Percentiles rank a stretch among this genome's conserved stretches.
These are phyloP conservation scores for Actinemys pallida DNA, from an alignment of 2,113 vertebrate genomes.

Conservation along the genomic window DNA sequence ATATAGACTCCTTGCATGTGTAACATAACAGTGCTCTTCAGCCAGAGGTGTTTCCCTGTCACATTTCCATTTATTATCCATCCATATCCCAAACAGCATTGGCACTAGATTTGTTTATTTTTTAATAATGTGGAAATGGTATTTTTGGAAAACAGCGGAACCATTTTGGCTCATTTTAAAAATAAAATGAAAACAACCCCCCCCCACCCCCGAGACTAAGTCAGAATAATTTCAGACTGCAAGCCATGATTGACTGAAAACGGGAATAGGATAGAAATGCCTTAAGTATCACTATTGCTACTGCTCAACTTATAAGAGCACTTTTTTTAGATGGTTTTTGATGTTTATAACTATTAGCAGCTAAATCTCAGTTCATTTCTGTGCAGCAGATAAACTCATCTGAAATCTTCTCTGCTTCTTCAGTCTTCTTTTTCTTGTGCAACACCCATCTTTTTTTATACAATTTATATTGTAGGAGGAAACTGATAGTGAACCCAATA, in stretches of 20 bases:
- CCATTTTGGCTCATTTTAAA: not conserved
- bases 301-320: not conserved
- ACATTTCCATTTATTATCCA: not conserved
- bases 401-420: not conserved
- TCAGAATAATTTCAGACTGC: not conserved
- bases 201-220: not conserved
- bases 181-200: not conserved
- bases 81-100: not conserved
- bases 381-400: not conserved
- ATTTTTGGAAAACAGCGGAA: not conserved
- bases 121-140: not conserved
- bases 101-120: not conserved
- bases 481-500: not conserved
- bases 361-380: not conserved
- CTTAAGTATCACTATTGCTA: not conserved
- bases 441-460: not conserved
- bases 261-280: not conserved
- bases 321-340: not conserved
- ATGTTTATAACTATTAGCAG: not conserved
- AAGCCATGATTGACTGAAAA: not conserved
- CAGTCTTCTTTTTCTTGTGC: not conserved
- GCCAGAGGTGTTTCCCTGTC: not conserved
- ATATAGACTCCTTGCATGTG: not conserved
- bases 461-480: not conserved
- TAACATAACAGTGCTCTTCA: not conserved